phyloP scores from a whole-genome alignment of 2,113 vertebrate species.

The Gobiocypris rarus region DNA sequence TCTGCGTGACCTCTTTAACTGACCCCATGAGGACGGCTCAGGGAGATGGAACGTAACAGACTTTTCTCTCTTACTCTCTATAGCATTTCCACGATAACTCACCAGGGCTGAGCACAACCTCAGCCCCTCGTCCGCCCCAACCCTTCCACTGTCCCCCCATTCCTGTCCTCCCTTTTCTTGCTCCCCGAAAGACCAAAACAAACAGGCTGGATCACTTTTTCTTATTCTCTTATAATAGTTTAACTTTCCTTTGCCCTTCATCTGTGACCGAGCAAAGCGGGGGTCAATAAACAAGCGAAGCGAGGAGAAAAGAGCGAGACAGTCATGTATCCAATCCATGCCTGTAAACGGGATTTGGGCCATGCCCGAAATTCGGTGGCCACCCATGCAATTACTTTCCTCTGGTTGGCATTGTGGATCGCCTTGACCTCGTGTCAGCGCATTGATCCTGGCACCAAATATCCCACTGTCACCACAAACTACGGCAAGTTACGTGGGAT shows the following conservation, averaged over 20 bases:
- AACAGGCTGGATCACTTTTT: slow-evolving; percentile 7
- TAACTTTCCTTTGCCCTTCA: slow-evolving; percentile 10
- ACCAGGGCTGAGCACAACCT: slow-evolving; percentile 60
- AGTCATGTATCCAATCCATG: slow-evolving; percentile 47
- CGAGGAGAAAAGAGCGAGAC: neutral
- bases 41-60: slow-evolving; percentile 82
- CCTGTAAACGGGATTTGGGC: slow-evolving; percentile 31
- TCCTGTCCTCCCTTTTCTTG: slow-evolving; percentile 11
- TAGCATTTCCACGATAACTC: slow-evolving; percentile 46
- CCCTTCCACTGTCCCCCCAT: slow-evolving; percentile 29
- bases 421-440: slow-evolving; percentile 77
- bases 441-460: slow-evolving; percentile 73
- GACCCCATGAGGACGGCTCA: slow-evolving; percentile 56
- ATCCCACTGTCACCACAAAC: slow-evolving; percentile 86
- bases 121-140: slow-evolving; percentile 50
- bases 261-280: neutral
- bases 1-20: neutral
- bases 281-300: neutral
- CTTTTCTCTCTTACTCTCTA: slow-evolving; percentile 59
- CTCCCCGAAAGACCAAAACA: neutral
- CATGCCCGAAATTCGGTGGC: slow-evolving; percentile 58
- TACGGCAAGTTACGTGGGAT: slow-evolving; percentile 87
- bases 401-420: slow-evolving; percentile 74
- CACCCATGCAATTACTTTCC: slow-evolving; percentile 69
- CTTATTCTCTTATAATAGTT: neutral